These are phyloP conservation scores for Thermophis baileyi DNA, from an alignment of 2,113 vertebrate species.

Conservation along the genomic window DNA sequence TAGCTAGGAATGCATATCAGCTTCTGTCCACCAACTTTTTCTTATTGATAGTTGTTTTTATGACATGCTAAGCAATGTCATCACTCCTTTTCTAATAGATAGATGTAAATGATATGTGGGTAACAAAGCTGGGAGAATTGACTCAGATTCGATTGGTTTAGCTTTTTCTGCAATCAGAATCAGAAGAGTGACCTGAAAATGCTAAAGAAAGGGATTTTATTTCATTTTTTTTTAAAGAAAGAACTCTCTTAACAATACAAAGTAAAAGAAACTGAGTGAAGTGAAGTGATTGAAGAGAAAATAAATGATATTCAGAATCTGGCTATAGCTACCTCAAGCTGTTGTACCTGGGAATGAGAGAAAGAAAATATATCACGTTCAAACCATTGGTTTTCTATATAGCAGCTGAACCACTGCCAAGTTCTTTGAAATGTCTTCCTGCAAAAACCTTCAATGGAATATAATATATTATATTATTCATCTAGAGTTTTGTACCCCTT, in stretches of 20 bases:
- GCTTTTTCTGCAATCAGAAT: slow-evolving; percentile 19
- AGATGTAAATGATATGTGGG: background rate
- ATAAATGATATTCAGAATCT: slow-evolving; percentile 45
- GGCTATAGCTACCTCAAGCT: slow-evolving; percentile 41
- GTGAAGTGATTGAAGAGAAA: slow-evolving; percentile 47
- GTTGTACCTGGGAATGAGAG: slow-evolving; percentile 39
- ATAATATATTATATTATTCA: slow-evolving; percentile 63
- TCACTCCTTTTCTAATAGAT: slow-evolving; percentile 15
- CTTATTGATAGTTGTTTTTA: slow-evolving; percentile 12
- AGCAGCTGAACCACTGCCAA: slow-evolving; percentile 26
- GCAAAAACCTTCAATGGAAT: slow-evolving; percentile 45
- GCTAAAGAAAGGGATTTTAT: background rate
- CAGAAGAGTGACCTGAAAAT: slow-evolving; percentile 20
- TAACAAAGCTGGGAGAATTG: slow-evolving; percentile 10
- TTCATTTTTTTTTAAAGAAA: background rate
- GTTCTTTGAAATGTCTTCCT: slow-evolving; percentile 52
- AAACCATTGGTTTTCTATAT: slow-evolving; percentile 49
- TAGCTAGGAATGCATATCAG: background rate
- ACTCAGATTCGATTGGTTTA: slow-evolving; percentile 13
- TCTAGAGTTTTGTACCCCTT: slow-evolving; percentile 55
- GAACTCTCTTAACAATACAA: background rate
- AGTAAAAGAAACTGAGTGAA: slow-evolving; percentile 29
- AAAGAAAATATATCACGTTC: slow-evolving; percentile 41
- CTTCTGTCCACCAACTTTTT: background rate
- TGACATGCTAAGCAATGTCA: slow-evolving; percentile 27